Evolutionary conservation across 2,888 invertebrate genomes (phyloP), one percentile per base, ranked within the genome.

Genomic region (Lycaena phlaeas): DNA sequence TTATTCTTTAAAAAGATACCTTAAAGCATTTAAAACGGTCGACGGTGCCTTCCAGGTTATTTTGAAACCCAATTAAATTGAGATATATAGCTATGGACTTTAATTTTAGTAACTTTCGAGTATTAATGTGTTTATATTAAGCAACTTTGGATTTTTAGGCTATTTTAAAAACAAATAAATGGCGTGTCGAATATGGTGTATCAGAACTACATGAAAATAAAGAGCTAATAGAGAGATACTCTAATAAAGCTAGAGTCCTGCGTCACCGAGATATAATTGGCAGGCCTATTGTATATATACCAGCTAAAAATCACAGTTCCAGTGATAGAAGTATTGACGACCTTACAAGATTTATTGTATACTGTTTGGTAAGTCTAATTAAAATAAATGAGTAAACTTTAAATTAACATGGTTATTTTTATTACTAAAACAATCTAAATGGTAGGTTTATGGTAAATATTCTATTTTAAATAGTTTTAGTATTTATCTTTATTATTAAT

Each of bases 111-210:
- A n/a, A n/a, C n/a, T n/a, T n/a, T n/a, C n/a, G n/a, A 11, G n/a
- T 28, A 6, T 38, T 34, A 26, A 3, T 14, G 30, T 14, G n/a
- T n/a, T n/a, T n/a, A 37, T 6, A n/a, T 27, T 18, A 34, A 14
- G 22, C 6, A 40, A 4, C 7, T 29, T 7, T n/a, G n/a, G 12
- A 14, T 37, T 79, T 78, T 26, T 57, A 92, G 91, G 91, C 90
- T 38, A 87, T 92, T 56, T 68, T 92, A 45, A 92, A 92, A 82
- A 92, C 92, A 34, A 92, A 92, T 62, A 92, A 92, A 72, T 93
- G 93, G 93, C 86, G 91, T 47, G 81, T 81, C 37, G 90, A 92
- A 50, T 92, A 91, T 73, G 91, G 90, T 36, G 91, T 92, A 2
- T 70, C 81, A 14, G 76, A 82, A 6, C 66, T 93, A 25, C 84